phyloP scores from a whole-genome alignment of 2,888 invertebrate species.

The Coremacera marginata region DNA sequence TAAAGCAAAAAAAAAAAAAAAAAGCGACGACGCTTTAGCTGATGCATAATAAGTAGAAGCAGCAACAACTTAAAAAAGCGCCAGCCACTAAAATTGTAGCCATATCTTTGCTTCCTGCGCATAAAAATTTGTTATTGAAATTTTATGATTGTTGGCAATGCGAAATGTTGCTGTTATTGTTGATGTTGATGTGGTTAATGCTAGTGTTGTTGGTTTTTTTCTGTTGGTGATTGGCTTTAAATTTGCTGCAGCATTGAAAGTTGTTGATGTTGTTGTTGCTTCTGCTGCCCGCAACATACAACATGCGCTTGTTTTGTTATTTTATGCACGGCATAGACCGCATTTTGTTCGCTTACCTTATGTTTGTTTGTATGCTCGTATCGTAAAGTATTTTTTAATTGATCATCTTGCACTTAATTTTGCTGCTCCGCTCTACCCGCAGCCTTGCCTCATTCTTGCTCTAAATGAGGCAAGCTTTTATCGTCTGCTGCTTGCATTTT shows the following conservation, averaged over 20 bases:
- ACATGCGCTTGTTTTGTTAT: too few relatives aligned
- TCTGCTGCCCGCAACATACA: too few relatives aligned
- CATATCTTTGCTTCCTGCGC: too few relatives aligned
- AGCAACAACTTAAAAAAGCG: too few relatives aligned
- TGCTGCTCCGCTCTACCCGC: too few relatives aligned
- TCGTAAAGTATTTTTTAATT: conserved; percentile 6
- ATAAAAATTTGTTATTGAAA: conserved; percentile 61
- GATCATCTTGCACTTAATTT: neutral
- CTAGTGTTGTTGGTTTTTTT: neutral
- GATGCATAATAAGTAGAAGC: too few relatives aligned
- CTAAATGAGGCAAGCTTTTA: neutral
- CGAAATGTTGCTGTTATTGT: neutral
- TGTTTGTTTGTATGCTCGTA: neutral
- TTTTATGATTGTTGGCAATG: conserved; percentile 41
- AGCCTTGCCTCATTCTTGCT: neutral
- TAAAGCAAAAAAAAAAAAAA: conserved; percentile 29
- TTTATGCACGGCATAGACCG: too few relatives aligned
- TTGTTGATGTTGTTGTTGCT: too few relatives aligned
- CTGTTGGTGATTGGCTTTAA: neutral
- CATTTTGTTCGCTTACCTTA: neutral
- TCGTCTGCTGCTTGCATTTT: neutral
- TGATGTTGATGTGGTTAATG: neutral
- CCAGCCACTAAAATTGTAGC: too few relatives aligned
- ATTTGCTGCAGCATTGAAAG: neutral
- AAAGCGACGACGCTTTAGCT: too few relatives aligned